Evolutionary conservation across 2,888 invertebrate genomes (phyloP), one percentile per base, ranked within the genome.

Genomic region (Nysson spinosus): DNA sequence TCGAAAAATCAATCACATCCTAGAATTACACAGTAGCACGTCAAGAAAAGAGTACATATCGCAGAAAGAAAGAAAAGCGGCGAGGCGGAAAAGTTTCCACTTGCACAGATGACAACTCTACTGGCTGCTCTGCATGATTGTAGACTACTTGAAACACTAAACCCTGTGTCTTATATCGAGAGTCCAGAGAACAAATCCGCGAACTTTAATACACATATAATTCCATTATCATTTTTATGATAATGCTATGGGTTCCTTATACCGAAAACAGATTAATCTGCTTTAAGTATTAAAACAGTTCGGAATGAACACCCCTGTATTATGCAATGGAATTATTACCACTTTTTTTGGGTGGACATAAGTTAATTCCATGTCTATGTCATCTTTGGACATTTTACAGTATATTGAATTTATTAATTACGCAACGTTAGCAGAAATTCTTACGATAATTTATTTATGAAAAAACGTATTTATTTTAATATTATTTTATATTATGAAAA

Each of bases 1-100:
- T 0, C 92, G 93, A 69, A 96, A 97, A 89, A 91, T 97, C 7
- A 95, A 94, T 87, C 92, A 95, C 61, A 96, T 97, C 67, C 87
- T 97, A 62, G 95, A 96, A 81, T 89, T 96, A 77, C 90, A 94
- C 69, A 93, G 94, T 47, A 96, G 95, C 84, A 90, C 92, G 3
- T 93, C 93, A 65, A 89, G 95, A 40, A 93, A 94, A 72, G 96
- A 96, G 83, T 97, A 95, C 87, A 89, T 95, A 73, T 91, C 93
- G 37, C 90, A 92, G 44, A 92, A 92, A 83, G 94, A 94, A 80
- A 91, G 91, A 70, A 94, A 93, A 87, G 87, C 90, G 17, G 90
- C 91, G 49, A 89, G 90, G 12, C 89, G 92, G 84, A 88, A 91
- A 80, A 92, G 91, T 84, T 92, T 92, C 80, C 89, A 90, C 73